Evolutionary conservation across 2,113 vertebrate species (phyloP), one percentile per base, ranked within the genome.

Genomic region (Podarcis muralis): DNA sequence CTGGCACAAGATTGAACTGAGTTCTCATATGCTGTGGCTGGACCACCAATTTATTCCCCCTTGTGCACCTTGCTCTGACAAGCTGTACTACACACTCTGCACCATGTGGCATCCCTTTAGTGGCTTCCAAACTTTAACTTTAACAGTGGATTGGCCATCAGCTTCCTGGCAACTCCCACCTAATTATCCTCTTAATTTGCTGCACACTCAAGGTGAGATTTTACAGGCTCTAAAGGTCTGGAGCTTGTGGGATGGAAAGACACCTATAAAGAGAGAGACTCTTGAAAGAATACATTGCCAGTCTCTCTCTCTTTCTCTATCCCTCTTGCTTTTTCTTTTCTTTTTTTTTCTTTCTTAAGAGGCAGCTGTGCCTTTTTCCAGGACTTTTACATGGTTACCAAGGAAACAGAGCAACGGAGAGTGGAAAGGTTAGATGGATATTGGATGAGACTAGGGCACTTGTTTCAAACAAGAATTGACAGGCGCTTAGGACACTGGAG

Each of bases 341-440:
- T 90, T 94, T 86, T 90, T 91, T 94, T 86, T 90, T 90, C 74
- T 81, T 91, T 72, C 80, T 83, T 88, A 25, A 83, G 57, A 96
- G 94, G 95, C 95, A 96, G 94, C 94, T 92, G 93, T 94, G 94
- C 94, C 95, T 97, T 97, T 95, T 96, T 87, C 93, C 95, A 95
- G 94, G 93, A 95, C 93, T 96, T 97, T 96, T 95, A 96, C 96
- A 95, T 95, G 95, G 97, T 97, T 97, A 94, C 96, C 95, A 96
- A 87, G 96, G 97, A 97, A 97, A 97, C 96, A 91, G 96, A 97
- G 96, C 94, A 90, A 95, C 92, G 94, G 93, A 96, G 93, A 96
- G 92, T 94, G 95, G 96, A 96, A 96, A 96, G 97, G 96, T 96
- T 96, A 97, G 92, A 89, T 95, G 95, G 96, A 95, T 96, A 94